A percentile compares a stretch with the other conserved stretches of the same genome.
These are phyloP conservation scores for Clarias batrachus DNA, from an alignment of 2,113 vertebrate species.

Conservation along the genomic window DNA sequence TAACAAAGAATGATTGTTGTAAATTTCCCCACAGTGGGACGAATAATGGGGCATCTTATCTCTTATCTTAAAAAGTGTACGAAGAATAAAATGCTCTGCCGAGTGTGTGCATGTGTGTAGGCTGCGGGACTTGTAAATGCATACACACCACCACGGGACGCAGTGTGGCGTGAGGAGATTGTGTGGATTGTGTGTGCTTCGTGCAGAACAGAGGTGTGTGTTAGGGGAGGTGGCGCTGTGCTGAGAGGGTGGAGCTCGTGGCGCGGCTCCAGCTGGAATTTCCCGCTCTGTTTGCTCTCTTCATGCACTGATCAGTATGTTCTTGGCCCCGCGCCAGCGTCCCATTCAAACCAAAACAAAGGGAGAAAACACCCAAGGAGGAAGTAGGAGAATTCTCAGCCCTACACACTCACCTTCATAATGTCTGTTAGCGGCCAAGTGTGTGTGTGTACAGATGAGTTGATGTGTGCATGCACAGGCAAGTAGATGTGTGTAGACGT, in stretches of 20 bases:
- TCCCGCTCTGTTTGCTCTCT: constrained; percentile 37
- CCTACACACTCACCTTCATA: not conserved
- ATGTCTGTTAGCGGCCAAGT: not conserved
- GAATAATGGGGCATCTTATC: no score
- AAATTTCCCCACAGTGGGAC: no score
- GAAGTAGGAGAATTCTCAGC: not conserved
- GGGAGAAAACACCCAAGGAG: constrained; percentile 1
- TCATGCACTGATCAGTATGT: constrained; percentile 15
- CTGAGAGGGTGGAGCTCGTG: constrained; percentile 37
- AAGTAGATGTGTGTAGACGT: not conserved
- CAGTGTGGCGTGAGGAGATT: not conserved
- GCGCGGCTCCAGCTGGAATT: constrained; percentile 45
- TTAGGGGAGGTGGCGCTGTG: not conserved
- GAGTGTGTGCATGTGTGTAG: not conserved
- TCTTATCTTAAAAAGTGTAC: no score
- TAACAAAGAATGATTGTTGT: no score
- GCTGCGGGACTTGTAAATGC: not conserved
- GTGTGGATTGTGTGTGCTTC: no score
- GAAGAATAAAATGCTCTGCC: not conserved
- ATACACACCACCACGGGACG: not conserved
- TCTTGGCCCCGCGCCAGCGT: constrained; percentile 13
- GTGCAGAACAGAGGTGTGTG: not conserved
- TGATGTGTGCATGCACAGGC: not conserved
- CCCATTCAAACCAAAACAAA: constrained; percentile 41
- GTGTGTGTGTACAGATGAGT: not conserved